A percentile compares a stretch with the other conserved stretches of the same genome.
Evolutionary conservation across 1,140 invertebrate species (phyloP).

Genomic region (Cotesia glomerata): DNA sequence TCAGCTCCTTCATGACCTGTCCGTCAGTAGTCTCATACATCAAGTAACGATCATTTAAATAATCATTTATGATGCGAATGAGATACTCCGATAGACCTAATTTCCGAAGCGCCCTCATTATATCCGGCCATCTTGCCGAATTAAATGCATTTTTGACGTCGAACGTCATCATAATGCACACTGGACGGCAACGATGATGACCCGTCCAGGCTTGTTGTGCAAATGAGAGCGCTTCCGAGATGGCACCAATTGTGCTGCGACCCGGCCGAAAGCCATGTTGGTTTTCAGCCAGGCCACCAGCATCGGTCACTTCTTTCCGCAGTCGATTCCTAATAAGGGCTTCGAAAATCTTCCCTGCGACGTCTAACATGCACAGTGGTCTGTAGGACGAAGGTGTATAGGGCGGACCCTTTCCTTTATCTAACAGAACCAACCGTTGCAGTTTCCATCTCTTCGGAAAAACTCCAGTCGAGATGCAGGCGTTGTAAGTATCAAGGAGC

Average conservation of each 20-base stretch:
- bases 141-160: slow-evolving; percentile 37
- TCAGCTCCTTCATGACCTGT: not conserved
- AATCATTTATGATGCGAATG: slow-evolving; percentile 31
- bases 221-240: slow-evolving; percentile 22
- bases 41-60: slow-evolving; percentile 22
- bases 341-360: slow-evolving; percentile 36
- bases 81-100: slow-evolving; percentile 20
- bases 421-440: slow-evolving; percentile 19
- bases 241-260: not conserved
- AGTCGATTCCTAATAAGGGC: slow-evolving; percentile 20
- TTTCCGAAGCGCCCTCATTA: not conserved
- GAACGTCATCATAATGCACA: slow-evolving; percentile 31
- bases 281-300: slow-evolving; percentile 8
- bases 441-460: slow-evolving; percentile 15
- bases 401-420: slow-evolving; percentile 30
- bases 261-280: slow-evolving; percentile 36
- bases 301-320: not conserved
- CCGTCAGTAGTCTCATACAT: not conserved
- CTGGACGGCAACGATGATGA: slow-evolving; percentile 1
- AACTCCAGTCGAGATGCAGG: not conserved
- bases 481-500: slow-evolving; percentile 30
- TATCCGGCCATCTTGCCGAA: not conserved
- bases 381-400: slow-evolving; percentile 37
- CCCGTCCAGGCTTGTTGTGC: not conserved
- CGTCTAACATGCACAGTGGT: slow-evolving; percentile 34